Evolutionary conservation across 2,113 vertebrate species (phyloP).

Genomic region (Crocuta crocuta): DNA sequence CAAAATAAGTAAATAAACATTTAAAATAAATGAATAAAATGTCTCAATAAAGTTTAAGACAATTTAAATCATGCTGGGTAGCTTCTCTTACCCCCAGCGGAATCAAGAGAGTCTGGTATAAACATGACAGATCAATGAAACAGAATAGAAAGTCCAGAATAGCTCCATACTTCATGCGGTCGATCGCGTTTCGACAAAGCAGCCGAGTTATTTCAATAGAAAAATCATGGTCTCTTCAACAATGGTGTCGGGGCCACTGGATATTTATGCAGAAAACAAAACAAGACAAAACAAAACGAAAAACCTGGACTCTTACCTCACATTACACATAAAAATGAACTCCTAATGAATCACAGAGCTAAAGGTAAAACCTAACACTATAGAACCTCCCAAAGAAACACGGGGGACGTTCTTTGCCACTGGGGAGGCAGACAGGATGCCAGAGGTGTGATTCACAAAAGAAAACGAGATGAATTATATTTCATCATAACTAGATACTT

Average conservation of each 20-base stretch:
- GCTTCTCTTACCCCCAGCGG: neutral
- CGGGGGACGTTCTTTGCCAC: neutral
- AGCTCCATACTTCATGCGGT: neutral
- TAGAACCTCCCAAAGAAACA: neutral
- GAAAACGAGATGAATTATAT: neutral
- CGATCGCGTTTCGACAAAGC: neutral
- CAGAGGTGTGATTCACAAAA: neutral
- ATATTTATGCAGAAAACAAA: neutral
- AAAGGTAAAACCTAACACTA: neutral
- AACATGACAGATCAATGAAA: no score
- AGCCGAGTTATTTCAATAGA: neutral
- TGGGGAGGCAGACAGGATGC: neutral
- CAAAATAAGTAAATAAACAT: neutral
- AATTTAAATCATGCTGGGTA: no score
- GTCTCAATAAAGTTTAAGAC: neutral
- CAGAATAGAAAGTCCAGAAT: rapidly evolving
- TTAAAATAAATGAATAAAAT: neutral
- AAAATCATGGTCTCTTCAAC: neutral
- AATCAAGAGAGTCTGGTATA: no score
- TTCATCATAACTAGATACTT: neutral
- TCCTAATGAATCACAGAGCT: neutral
- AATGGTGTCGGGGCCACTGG: neutral
- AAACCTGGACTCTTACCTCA: neutral
- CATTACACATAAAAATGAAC: neutral
- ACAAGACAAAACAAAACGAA: neutral